phyloP scores from a whole-genome alignment of 1,140 invertebrate species.

The Marisa cornuarietis region DNA sequence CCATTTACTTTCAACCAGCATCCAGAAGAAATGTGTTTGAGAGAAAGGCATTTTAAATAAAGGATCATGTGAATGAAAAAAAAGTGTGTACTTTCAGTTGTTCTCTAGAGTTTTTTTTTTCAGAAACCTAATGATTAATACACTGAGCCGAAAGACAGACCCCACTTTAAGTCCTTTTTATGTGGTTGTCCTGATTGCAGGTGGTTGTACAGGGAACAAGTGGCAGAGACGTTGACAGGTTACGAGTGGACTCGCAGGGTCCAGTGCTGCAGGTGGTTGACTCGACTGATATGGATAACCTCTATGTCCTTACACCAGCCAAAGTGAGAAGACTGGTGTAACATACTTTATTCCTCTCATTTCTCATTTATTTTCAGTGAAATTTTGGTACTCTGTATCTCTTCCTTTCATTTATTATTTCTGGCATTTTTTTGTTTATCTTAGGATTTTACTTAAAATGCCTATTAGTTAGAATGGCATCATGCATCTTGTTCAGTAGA shows the following conservation, averaged over 20 bases:
- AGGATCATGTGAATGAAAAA: too few species aligned
- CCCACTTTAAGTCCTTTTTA: too few species aligned
- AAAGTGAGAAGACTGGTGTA: conserved; percentile 33
- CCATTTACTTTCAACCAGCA: too few species aligned
- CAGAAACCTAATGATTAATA: too few species aligned
- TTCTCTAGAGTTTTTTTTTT: too few species aligned
- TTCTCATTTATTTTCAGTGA: neutral
- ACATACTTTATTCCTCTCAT: neutral
- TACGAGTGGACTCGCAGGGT: conserved; percentile 19
- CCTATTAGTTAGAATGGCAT: too few species aligned
- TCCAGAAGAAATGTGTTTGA: too few species aligned
- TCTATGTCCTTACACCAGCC: conserved; percentile 40
- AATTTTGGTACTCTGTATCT: neutral
- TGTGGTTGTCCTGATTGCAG: conserved; percentile 23
- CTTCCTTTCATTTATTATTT: neutral
- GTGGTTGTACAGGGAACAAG: conserved; percentile 28
- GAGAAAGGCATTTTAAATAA: too few species aligned
- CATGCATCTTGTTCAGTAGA: too few species aligned
- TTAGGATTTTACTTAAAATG: too few species aligned
- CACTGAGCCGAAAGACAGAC: too few species aligned
- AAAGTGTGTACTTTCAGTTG: too few species aligned
- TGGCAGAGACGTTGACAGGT: conserved; percentile 31
- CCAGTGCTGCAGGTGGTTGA: conserved; percentile 31
- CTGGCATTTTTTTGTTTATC: neutral
- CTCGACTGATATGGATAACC: conserved; percentile 24